Evolutionary conservation across 2,888 invertebrate genomes (phyloP), one percentile per base, ranked within the genome.

Genomic region (Drosophila colorata): DNA sequence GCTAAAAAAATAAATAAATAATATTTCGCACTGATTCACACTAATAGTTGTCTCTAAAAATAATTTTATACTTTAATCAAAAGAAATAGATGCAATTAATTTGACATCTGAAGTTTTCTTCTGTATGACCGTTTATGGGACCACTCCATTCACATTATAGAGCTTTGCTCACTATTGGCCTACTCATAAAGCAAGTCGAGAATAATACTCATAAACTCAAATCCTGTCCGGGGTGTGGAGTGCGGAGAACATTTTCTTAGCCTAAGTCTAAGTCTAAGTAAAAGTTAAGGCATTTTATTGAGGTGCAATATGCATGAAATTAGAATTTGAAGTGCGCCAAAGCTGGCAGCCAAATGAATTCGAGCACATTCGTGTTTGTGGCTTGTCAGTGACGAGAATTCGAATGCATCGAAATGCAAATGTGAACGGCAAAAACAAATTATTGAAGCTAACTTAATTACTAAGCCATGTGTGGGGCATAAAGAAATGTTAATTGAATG

Each of bases 271-370:
- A n/a, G 52, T 41, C 58, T 65, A 60, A 59, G 75, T 46, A 31
- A 58, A 60, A 59, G 60, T 61, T 60, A 61, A 61, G 60, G 51
- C 59, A 63, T 83, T 85, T 90, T 90, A 88, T 78, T 80, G 87
- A 81, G 88, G 89, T 88, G 85, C 87, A 88, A 89, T 88, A 82
- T 88, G 89, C 89, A 89, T 89, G 89, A 89, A 89, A 89, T 89
- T 89, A 88, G 80, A 82, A 84, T 80, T 85, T 78, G 82, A 86
- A 83, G 76, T 78, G 73, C 78, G 75, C 48, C 59, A 47, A 70
- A 78, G 35, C 18, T 60, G 56, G 35, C 31, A 70, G 37, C 40
- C 51, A 53, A 69, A 56, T 31, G 59, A 49, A 73, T 68, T 57
- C 58, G 28, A 51, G 16, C 33, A 73, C 43, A 69, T 33, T 25